Conservation (phyloP, 2,888 invertebrate species). For the Eucera pruinosa region DNA sequence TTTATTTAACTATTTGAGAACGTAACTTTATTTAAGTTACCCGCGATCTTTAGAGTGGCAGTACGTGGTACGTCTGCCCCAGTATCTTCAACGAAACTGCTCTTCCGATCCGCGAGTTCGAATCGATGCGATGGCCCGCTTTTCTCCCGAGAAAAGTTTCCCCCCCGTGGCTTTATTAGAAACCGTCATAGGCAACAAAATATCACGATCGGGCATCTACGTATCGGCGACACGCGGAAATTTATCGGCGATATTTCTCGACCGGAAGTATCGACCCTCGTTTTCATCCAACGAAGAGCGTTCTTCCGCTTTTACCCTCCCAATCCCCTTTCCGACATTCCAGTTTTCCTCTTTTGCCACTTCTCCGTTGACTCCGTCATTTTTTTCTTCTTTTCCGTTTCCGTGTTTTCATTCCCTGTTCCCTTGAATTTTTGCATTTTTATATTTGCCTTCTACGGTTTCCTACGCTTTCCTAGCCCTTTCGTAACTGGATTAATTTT, state of each 20-base stretch:
- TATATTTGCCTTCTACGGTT: too few relatives aligned
- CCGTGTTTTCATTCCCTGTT: neutral
- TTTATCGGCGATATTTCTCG: slow-evolving; percentile 45
- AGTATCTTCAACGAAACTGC: neutral
- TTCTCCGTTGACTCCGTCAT: neutral
- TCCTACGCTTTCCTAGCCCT: too few relatives aligned
- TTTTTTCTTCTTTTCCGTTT: neutral
- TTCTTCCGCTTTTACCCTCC: neutral
- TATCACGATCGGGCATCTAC: slow-evolving; percentile 28
- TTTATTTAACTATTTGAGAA: too few relatives aligned
- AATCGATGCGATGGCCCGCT: slow-evolving; percentile 20
- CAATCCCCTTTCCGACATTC: neutral
- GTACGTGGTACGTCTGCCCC: too few relatives aligned
- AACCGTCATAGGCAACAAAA: slow-evolving; percentile 24
- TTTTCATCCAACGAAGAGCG: slow-evolving; percentile 19
- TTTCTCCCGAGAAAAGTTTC: neutral
- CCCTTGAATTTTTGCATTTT: too few relatives aligned
- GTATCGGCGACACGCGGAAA: slow-evolving; percentile 45
- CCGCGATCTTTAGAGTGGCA: neutral
- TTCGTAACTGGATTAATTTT: too few relatives aligned
- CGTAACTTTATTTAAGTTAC: too few relatives aligned
- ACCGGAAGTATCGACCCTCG: slow-evolving; percentile 36
- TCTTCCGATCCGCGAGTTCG: neutral
- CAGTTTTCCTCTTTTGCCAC: neutral
- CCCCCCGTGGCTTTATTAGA: slow-evolving; percentile 18